Evolutionary conservation across 35 echinoderm and acorn worm genomes (phyloP).

Genomic region (Amphiura filiformis): DNA sequence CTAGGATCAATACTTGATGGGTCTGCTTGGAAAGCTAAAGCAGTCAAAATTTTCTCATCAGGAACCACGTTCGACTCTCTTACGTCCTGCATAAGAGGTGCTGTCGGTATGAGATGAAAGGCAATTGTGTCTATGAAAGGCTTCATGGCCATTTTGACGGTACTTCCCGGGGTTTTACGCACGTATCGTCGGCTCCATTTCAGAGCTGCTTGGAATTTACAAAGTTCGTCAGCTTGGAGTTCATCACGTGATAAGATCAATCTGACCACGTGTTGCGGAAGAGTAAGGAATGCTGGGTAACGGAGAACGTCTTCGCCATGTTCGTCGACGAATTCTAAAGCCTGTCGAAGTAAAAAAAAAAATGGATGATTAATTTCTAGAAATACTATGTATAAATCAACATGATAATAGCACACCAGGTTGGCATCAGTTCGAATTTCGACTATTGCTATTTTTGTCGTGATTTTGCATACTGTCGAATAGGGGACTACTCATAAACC

Average conservation of each 20-base stretch:
- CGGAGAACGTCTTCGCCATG: conserved; percentile 78
- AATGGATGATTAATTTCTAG: too few species aligned
- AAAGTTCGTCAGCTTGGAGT: conserved; percentile 88
- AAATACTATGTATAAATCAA: too few species aligned
- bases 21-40: conserved; percentile 94
- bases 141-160: conserved; percentile 59
- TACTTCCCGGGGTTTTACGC: conserved; percentile 57
- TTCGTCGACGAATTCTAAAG: conserved; percentile 85
- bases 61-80: conserved; percentile 63
- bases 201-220: conserved; percentile 86
- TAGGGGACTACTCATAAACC: too few species aligned
- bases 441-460: too few species aligned
- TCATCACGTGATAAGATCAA: conserved; percentile 91
- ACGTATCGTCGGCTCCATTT: conserved; percentile 66
- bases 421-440: too few species aligned
- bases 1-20: conserved; percentile 75
- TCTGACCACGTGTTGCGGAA: conserved; percentile 91
- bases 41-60: conserved; percentile 94
- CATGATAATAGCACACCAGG: too few species aligned
- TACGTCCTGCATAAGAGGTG: conserved; percentile 81
- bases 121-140: conserved; percentile 91
- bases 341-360: conserved; percentile 51
- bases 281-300: conserved; percentile 72
- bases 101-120: conserved; percentile 89
- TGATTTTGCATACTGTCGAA: too few species aligned